phyloP scores from a whole-genome alignment of 2,113 vertebrate genomes.

The Loxodonta africana region DNA sequence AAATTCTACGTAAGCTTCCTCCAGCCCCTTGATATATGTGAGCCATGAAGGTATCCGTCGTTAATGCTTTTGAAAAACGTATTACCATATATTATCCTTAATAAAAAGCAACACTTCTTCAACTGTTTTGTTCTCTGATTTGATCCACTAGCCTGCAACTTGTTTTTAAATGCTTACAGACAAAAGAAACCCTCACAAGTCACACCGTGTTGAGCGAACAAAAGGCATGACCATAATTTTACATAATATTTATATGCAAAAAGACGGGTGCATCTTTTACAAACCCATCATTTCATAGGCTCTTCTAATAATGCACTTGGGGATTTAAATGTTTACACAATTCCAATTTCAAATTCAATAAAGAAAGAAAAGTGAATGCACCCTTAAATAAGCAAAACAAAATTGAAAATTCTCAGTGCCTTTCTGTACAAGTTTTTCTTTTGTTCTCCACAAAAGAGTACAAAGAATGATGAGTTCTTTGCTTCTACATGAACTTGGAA shows the following conservation, averaged over 20 bases:
- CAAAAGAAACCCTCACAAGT: constrained; percentile 71
- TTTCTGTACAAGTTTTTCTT: constrained; percentile 33
- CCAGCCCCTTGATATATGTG: background rate
- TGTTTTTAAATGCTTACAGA: constrained; percentile 75
- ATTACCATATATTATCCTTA: constrained; percentile 84
- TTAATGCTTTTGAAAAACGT: constrained; percentile 36
- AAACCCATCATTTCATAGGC: constrained; percentile 71
- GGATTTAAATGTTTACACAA: constrained; percentile 65
- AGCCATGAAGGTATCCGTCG: background rate
- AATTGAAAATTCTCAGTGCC: constrained; percentile 43
- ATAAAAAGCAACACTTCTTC: constrained; percentile 78
- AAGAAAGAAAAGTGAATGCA: constrained; percentile 48
- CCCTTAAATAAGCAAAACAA: constrained; percentile 61
- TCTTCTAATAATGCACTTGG: constrained; percentile 70
- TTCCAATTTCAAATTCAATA: constrained; percentile 70
- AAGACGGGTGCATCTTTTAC: constrained; percentile 60
- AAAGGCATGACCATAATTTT: constrained; percentile 78
- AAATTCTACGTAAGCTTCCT: constrained; percentile 10
- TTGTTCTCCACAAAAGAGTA: background rate
- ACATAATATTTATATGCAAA: constrained; percentile 84
- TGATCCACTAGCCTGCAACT: constrained; percentile 77
- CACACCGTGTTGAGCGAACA: constrained; percentile 80
- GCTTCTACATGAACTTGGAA: background rate
- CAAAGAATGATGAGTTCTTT: constrained; percentile 31
- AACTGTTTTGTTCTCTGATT: constrained; percentile 75